Evolutionary conservation across 2,113 vertebrate genomes (phyloP).

Genomic region (Haemorhous mexicanus): DNA sequence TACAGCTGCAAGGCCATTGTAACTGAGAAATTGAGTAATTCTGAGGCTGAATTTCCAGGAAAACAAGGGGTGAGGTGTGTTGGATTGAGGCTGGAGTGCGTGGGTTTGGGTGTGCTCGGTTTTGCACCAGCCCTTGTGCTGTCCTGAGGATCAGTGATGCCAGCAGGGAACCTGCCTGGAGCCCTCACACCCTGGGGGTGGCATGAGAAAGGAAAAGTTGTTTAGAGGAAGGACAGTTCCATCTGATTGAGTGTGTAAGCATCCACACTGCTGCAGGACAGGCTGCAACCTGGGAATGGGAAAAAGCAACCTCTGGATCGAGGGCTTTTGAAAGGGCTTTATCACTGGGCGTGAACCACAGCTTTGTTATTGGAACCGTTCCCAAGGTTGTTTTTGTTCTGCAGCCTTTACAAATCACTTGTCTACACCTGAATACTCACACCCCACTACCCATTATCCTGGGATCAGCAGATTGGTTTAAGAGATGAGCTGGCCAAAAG

Average conservation of each 20-base stretch:
- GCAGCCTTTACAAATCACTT: not conserved
- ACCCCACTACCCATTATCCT: not conserved
- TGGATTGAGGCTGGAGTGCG: not conserved
- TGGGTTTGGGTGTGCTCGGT: not conserved
- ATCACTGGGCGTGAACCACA: not conserved
- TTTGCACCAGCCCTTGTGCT: not conserved
- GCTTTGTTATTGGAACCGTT: not conserved
- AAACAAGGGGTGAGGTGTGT: not conserved
- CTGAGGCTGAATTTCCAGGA: not conserved
- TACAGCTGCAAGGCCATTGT: not conserved
- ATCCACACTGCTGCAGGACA: not conserved
- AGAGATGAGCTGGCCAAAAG: not conserved
- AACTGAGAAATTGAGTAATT: not conserved
- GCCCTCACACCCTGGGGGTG: not conserved
- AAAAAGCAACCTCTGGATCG: too few species aligned
- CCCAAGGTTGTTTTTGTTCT: not conserved
- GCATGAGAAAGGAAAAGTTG: not conserved
- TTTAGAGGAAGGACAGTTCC: not conserved
- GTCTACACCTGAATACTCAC: not conserved
- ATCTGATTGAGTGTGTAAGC: not conserved
- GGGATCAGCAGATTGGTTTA: not conserved
- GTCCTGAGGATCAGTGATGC: rapidly evolving
- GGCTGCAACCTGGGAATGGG: not conserved
- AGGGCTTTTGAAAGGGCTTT: not conserved
- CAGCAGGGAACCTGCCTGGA: not conserved